Evolutionary conservation across 1,140 invertebrate species (phyloP).

Genomic region (Drosophila pectinifera): DNA sequence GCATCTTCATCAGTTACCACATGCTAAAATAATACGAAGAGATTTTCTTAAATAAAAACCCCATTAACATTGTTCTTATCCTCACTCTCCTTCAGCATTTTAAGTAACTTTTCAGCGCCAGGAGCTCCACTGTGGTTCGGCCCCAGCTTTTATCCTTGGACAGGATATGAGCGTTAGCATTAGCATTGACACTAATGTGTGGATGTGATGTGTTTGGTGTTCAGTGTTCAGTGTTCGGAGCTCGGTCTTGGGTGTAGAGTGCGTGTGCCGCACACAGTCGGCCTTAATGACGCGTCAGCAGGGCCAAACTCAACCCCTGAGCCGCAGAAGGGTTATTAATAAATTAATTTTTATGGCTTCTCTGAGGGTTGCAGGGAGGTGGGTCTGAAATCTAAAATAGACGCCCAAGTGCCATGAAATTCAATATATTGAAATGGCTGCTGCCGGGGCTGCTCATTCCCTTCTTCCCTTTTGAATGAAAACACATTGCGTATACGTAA

Average conservation of each 20-base stretch:
- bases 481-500: constrained; percentile 38
- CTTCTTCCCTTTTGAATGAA: not conserved
- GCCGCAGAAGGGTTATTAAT: constrained; percentile 74
- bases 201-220: constrained; percentile 22
- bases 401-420: constrained; percentile 47
- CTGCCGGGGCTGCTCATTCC: not conserved
- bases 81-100: not conserved
- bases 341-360: constrained; percentile 69
- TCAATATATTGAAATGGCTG: constrained; percentile 45
- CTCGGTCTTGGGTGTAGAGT: not conserved
- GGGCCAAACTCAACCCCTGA: constrained; percentile 7
- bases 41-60: no score
- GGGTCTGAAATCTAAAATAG: constrained; percentile 35
- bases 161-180: constrained; percentile 63
- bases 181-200: constrained; percentile 61
- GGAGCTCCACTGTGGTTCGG: constrained; percentile 2
- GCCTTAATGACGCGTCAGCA: constrained; percentile 63
- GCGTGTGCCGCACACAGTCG: constrained; percentile 55
- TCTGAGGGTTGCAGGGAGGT: not conserved
- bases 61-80: not conserved
- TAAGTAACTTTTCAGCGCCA: not conserved
- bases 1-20: no score
- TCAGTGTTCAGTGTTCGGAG: not conserved
- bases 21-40: no score
- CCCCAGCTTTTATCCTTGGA: constrained; percentile 35